Base-by-base conservation (phyloP, 2,888 invertebrate species). In the Aelia acuminata region DNA sequence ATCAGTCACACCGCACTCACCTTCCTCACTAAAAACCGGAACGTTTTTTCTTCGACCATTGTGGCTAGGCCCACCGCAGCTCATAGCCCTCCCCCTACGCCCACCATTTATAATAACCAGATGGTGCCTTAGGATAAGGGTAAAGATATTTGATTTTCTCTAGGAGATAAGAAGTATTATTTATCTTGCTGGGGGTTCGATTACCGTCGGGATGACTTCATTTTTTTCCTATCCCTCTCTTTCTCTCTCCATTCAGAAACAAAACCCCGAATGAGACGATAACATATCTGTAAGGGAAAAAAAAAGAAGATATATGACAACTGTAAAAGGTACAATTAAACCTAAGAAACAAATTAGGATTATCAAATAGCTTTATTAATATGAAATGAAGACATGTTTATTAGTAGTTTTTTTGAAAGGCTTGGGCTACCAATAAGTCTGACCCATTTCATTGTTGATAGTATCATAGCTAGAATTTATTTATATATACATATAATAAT, bases 1-100 rank as follows among this genome's bases (percentile, higher is more conserved):
- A 80, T 80, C 80, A 80, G 80, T 80, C 80, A 80, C 80, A 80
- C 63, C 80, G 43, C 80, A 80, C 63, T 70, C 63, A 70, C 63
- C 63, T 70, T 70, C 63, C n/a, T n/a, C 26, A 70, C 80, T 80
- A 80, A 75, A 43, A 80, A 80, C 80, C 80, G 80, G 80, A 80
- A 80, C 80, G 80, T 80, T 80, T 80, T 80, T 80, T 80, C 22
- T 15, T n/a, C n/a, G 15, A 43, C 43, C 80, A 80, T 80, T 80
- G 80, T 80, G 43, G 80, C 43, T 47, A 47, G 43, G 80, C 80
- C 80, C 43, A 80, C 80, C 80, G 13, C 43, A 47, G 80, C n/a
- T n/a, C n/a, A 80, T 80, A 80, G 47, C 10, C 20, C n/a, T 43
- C 43, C 10, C 20, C n/a, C 43, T 80, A 80, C 80, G 80, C 80